phyloP scores from a whole-genome alignment of 2,888 invertebrate species.

The Megastigmus dorsalis region DNA sequence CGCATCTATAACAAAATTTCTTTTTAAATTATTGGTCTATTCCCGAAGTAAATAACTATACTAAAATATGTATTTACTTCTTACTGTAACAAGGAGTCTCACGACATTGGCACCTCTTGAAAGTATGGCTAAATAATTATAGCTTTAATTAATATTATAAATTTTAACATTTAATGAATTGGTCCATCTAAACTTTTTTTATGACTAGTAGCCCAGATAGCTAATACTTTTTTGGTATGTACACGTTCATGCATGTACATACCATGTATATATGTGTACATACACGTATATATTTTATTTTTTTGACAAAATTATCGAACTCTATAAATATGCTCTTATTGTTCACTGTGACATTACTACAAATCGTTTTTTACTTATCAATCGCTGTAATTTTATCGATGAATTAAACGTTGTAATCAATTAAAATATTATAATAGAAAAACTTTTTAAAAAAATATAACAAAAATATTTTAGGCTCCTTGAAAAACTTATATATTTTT shows the following conservation, averaged over 20 bases:
- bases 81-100: conserved; percentile 6
- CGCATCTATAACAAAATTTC: too few species aligned
- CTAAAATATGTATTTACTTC: background rate
- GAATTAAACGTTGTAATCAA: too few species aligned
- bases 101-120: background rate
- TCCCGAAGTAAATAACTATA: too few species aligned
- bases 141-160: conserved; percentile 16
- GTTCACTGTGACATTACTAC: background rate
- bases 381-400: background rate
- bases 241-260: too few species aligned
- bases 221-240: conserved; percentile 23
- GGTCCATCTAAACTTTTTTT: conserved; percentile 49
- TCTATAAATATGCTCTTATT: background rate
- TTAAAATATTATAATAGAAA: background rate
- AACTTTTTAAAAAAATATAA: background rate
- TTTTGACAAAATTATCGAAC: conserved; percentile 14
- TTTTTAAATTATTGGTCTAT: too few species aligned
- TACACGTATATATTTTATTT: too few species aligned
- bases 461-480: background rate
- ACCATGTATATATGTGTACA: too few species aligned
- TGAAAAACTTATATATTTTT: background rate
- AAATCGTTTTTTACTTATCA: background rate
- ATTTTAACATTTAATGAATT: conserved; percentile 47
- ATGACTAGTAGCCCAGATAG: conserved; percentile 14
- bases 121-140: conserved; percentile 11